Evolutionary conservation across 2,113 vertebrate species (phyloP), one percentile per base, ranked within the genome.

Genomic region (Butorides virescens): DNA sequence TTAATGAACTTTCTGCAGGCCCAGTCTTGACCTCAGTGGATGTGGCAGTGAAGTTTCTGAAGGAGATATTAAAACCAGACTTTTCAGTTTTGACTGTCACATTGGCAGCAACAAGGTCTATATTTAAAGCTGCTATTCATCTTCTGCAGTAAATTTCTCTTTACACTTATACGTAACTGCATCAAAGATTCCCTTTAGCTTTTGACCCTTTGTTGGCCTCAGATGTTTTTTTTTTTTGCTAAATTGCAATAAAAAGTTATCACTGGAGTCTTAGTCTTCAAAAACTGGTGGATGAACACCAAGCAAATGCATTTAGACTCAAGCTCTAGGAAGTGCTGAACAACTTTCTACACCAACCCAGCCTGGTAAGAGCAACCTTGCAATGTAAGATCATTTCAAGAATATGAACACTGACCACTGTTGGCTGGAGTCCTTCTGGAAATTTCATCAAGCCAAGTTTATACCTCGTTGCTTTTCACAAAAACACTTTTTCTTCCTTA

Each of bases 321-420:
- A 53, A 17, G 22, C 11, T 77, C 25, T 92, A 10, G 0, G 2
- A 52, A 42, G 13, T 37, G 19, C 13, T 63, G 53, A 85, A 15
- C 13, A 36, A 17, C 10, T 61, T 62, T 21, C 44, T 13, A n/a
- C 13, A 37, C 2, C 9, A 79, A 37, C 5, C 7, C 11, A 29
- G 7, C 32, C 6, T 34, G 4, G 4, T 26, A 58, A 29, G 9
- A 47, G 9, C 11, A 61, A 49, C 11, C 10, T 62, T 80, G 4
- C 9, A n/a, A 42, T 4, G 4, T 39, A 59, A 79, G 25, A 39
- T 30, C 4, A 0, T 30, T 68, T 77, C 11, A 71, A 66, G 39
- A 46, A 27, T 20, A 39, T 27, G 42, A 49, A 11, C 0, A 1
- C 6, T 36, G 16, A 46, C 5, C 9, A 29, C 4, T 32, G 4